These are phyloP conservation scores for Gila robusta DNA, from an alignment of 2,797 vertebrate species.

Conservation along the genomic window DNA sequence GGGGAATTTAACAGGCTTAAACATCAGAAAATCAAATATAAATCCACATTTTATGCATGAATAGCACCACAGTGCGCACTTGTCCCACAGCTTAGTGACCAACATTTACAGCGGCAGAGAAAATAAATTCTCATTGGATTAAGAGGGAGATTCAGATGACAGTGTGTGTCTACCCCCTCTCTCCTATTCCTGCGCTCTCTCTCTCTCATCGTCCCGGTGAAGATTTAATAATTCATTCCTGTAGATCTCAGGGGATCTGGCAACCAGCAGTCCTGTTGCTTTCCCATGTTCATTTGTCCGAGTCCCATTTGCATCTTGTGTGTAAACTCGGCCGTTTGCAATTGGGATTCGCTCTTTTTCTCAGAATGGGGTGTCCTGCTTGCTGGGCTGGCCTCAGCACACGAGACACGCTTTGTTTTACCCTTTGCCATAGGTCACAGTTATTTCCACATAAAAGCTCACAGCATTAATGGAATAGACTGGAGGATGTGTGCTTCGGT, in stretches of 20 bases:
- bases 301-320: slow-evolving; percentile 57
- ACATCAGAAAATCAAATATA: slow-evolving; percentile 55
- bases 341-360: slow-evolving; percentile 48
- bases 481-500: slow-evolving; percentile 17
- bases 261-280: slow-evolving; percentile 60
- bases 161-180: slow-evolving; percentile 21
- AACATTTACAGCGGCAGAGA: slow-evolving; percentile 44
- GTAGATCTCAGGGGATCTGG: slow-evolving; percentile 58
- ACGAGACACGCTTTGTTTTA: slow-evolving; percentile 53
- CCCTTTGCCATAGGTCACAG: slow-evolving; percentile 52
- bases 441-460: slow-evolving; percentile 59
- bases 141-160: slow-evolving; percentile 44
- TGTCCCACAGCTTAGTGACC: slow-evolving; percentile 46
- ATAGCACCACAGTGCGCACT: slow-evolving; percentile 45
- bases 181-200: not conserved
- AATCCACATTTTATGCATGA: slow-evolving; percentile 58
- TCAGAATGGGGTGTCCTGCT: slow-evolving; percentile 48
- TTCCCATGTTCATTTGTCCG: slow-evolving; percentile 53
- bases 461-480: slow-evolving; percentile 41
- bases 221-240: slow-evolving; percentile 61
- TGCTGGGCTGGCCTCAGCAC: slow-evolving; percentile 41
- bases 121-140: slow-evolving; percentile 56
- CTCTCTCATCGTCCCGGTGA: slow-evolving; percentile 47
- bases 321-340: slow-evolving; percentile 52
- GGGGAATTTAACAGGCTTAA: slow-evolving; percentile 50